Evolutionary conservation across 2,888 invertebrate species (phyloP), one percentile per base, ranked within the genome.

Genomic region (Cenopis cana): DNA sequence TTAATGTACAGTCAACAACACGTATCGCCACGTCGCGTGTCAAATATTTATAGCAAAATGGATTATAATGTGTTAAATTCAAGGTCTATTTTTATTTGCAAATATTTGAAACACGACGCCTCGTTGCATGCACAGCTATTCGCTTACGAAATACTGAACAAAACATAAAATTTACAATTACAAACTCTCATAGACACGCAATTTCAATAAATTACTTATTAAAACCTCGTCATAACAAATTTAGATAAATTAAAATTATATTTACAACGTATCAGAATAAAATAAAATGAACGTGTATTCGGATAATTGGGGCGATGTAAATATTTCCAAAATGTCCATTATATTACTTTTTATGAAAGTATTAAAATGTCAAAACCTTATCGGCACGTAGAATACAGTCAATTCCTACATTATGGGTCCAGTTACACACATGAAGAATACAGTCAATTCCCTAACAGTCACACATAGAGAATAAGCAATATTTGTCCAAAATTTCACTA

Each of bases 71-170:
- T 5, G 9, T 55, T 14, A 6, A 9, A 5, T 49, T 57, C 50
- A 69, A 17, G 20, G 20, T 49, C 24, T 24, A 36, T 24, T 66
- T 65, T 36, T 8, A 54, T 59, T 36, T 57, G 29, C 4, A 33
- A 66, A 36, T 20, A 60, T 59, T 65, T 41, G 70, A 66, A 4
- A 55, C 36, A 46, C 29, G 64, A 38, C 36, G 56, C 56, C 14
- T 41, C 57, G 69, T 69, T 69, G 64, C 64, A 69, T 70, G 72
- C 73, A 75, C 71, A 73, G 68, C 50, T 90, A 89, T 90, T 86
- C 83, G 84, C 90, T 90, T 91, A 92, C 81, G 85, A 86, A 91
- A 91, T 93, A 91, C 90, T 89, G 91, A 92, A 93, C 91, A 89
- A 90, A 92, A 91, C 87, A 91, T 91, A 92, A 89, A 91, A 91